Base-by-base conservation (phyloP, 1,140 invertebrate species). In the Lerema accius region DNA sequence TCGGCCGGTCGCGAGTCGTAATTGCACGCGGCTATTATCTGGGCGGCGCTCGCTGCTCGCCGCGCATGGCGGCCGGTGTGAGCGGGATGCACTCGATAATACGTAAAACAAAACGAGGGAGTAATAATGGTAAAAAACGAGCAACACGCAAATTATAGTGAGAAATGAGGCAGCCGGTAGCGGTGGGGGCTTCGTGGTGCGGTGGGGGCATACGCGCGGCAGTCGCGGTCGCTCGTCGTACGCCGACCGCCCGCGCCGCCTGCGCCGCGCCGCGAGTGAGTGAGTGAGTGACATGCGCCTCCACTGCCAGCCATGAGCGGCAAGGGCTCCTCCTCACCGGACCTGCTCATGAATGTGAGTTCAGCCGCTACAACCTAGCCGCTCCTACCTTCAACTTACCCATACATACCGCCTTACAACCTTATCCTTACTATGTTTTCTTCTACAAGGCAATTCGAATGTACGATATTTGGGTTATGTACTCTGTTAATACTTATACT, bases 311-410 rank as follows among this genome's bases (percentile, higher is more conserved):
- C 73, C 81, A 92, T 91, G 91, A 92, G 91, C 82, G 89, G 89
- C 78, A 91, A 91, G 77, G 79, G 78, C 74, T 88, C 89, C 69
- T 83, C 82, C 77, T 90, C 89, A 59, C 91, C 91, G 78, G 91
- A 92, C 83, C 88, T 90, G 77, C 89, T 92, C 84, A 92, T 92
- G 89, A 92, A 92, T 88, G 91, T 92, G 82, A 92, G 91, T 92
- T 77, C 74, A 65, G 71, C 28, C 67, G 67, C 48, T 37, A 55
- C 39, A 55, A 14, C 51, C 51, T n/a, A 32, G 32, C 26, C 14
- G 53, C 53, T 28, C 51, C 19, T 48, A 46, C 4, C 4, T 11
- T n/a, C n/a, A n/a, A n/a, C n/a, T n/a, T n/a, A 32, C 3, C 9
- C 28, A 7, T 32, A 4, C 28, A 23, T 23, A 2, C 19, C 19